phyloP scores from a whole-genome alignment of 53 echinoderm and acorn worm genomes.

The Holothuria scabra region DNA sequence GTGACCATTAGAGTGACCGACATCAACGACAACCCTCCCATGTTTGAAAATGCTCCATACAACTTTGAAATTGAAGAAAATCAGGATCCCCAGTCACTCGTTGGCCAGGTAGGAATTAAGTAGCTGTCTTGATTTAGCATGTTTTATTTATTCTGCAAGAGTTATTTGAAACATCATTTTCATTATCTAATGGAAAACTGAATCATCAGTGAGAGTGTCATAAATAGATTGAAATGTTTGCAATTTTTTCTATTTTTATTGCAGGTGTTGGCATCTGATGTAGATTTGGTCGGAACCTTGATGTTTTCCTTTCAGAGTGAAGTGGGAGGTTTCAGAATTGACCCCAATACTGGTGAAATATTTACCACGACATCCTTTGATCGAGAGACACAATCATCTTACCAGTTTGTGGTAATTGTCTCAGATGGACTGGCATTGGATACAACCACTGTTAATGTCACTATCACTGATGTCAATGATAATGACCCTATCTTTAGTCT shows the following conservation, averaged over 20 bases:
- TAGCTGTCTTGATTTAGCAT: background rate
- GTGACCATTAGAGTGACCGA: conserved; percentile 76
- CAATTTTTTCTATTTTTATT: background rate
- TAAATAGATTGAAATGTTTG: no score
- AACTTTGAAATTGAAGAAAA: conserved; percentile 74
- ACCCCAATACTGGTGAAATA: conserved; percentile 7
- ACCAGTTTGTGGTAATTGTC: conserved; percentile 64
- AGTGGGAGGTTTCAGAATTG: background rate
- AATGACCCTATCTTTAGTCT: conserved; percentile 62
- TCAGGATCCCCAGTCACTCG: conserved; percentile 42
- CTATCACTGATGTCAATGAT: conserved; percentile 80
- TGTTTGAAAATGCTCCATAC: conserved; percentile 56
- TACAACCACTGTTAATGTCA: conserved; percentile 56
- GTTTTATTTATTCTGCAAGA: no score
- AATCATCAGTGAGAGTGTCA: no score
- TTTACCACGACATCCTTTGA: background rate
- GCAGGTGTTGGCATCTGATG: conserved; percentile 12
- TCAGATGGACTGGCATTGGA: conserved; percentile 67
- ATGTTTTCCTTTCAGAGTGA: background rate
- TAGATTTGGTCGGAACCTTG: background rate
- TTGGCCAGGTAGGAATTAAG: conserved; percentile 77
- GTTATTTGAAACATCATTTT: no score
- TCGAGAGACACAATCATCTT: conserved; percentile 37
- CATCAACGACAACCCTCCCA: conserved; percentile 81
- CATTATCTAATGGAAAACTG: no score